Conservation (phyloP, 2,113 vertebrate genomes). For the Pelusios castaneus region DNA sequence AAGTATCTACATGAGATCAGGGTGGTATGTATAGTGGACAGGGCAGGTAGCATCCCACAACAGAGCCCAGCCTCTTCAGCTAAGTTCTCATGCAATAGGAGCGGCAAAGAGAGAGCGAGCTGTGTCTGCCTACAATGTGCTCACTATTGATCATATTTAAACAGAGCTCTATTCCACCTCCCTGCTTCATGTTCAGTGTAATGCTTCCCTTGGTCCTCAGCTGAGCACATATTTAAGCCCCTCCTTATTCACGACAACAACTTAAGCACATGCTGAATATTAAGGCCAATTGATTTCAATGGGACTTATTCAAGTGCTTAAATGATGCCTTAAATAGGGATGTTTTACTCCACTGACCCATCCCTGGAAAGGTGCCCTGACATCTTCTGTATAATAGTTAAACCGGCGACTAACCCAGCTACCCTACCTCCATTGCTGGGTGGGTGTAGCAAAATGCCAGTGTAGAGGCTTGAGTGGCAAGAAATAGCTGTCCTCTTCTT, state of each 20-base stretch:
- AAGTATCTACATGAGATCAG: background rate
- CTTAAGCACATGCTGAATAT: background rate
- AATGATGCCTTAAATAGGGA: background rate
- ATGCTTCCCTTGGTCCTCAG: background rate
- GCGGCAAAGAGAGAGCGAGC: background rate
- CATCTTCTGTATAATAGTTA: background rate
- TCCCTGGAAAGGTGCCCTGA: background rate
- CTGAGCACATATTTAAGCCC: background rate
- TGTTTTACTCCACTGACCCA: background rate
- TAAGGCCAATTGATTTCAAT: background rate
- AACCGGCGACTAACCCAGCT: background rate
- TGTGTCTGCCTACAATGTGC: fast-evolving
- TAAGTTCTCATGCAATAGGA: background rate
- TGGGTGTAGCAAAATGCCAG: fast-evolving
- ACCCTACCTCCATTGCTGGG: background rate
- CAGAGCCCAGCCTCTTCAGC: fast-evolving
- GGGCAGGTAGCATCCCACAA: background rate
- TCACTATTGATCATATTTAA: background rate
- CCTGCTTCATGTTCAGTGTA: background rate
- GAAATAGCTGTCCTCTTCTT: too few relatives aligned
- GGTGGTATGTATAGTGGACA: background rate
- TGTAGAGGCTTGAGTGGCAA: too few relatives aligned
- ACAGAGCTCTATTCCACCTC: background rate
- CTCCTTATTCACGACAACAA: background rate
- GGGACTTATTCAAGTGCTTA: background rate